These are phyloP conservation scores for Pomacea canaliculata DNA, from an alignment of 2,888 invertebrate species.

Conservation along the genomic window DNA sequence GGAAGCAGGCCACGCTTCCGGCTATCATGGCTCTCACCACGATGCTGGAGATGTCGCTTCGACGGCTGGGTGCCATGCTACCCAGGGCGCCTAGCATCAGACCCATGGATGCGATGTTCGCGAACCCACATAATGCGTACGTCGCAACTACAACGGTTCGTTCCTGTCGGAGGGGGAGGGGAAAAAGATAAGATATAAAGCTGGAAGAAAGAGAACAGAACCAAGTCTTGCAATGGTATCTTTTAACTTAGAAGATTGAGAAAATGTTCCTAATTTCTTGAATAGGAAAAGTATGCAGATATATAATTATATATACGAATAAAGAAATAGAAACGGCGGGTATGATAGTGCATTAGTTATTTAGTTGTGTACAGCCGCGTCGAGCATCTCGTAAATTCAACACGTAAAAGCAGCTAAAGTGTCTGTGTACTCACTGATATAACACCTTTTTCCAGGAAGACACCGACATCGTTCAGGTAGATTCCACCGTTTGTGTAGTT, in stretches of 20 bases:
- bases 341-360: too few relatives aligned
- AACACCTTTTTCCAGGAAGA: not conserved
- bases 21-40: conserved; percentile 67
- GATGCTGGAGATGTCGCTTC: conserved; percentile 49
- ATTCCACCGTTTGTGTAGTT: conserved; percentile 4
- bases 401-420: too few relatives aligned
- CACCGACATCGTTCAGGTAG: conserved; percentile 1
- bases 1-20: conserved; percentile 68
- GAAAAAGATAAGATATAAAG: too few relatives aligned
- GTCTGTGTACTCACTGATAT: conserved; percentile 5
- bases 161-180: conserved; percentile 37
- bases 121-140: conserved; percentile 66
- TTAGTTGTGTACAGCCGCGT: too few relatives aligned
- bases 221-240: too few relatives aligned
- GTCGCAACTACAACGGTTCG: conserved; percentile 60
- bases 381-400: too few relatives aligned
- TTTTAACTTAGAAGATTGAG: too few relatives aligned
- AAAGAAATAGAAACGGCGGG: too few relatives aligned
- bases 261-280: not conserved
- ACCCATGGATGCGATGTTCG: conserved; percentile 63
- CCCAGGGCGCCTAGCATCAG: conserved; percentile 59
- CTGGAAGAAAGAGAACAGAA: too few relatives aligned
- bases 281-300: not conserved
- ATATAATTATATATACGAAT: not conserved
- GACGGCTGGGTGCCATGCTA: conserved; percentile 60